Conservation (phyloP, 2,797 vertebrate species). For the Sebastes jordani region DNA sequence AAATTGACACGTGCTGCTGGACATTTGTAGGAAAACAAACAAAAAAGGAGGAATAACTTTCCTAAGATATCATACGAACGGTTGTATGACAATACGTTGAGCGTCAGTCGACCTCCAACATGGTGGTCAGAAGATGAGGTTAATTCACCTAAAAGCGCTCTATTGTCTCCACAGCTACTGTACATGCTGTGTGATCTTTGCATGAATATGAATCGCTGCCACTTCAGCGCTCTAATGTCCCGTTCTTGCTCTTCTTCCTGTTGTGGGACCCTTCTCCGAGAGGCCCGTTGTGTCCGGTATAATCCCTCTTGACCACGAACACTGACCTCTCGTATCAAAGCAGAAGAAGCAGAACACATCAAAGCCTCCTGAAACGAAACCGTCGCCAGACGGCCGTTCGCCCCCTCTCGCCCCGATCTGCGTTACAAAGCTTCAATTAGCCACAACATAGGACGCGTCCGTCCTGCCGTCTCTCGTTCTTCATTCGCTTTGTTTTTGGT, state of each 20-base stretch:
- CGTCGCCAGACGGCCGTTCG: slow-evolving; percentile 69
- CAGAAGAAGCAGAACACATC: slow-evolving; percentile 85
- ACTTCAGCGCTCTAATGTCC: slow-evolving; percentile 22
- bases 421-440: slow-evolving; percentile 90
- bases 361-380: slow-evolving; percentile 88
- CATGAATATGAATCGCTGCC: slow-evolving; percentile 63
- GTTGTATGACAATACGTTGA: neutral
- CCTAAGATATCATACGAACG: too few relatives aligned
- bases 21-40: accelerated
- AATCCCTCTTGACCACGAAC: slow-evolving; percentile 44
- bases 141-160: neutral
- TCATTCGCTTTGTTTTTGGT: slow-evolving; percentile 68
- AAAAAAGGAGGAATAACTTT: too few relatives aligned
- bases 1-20: too few relatives aligned
- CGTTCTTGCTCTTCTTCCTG: slow-evolving; percentile 12
- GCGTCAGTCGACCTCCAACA: neutral
- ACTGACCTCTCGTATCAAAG: slow-evolving; percentile 89
- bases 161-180: neutral
- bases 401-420: slow-evolving; percentile 78
- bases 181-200: slow-evolving; percentile 25
- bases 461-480: slow-evolving; percentile 33
- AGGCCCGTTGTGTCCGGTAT: slow-evolving; percentile 14
- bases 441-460: slow-evolving; percentile 37
- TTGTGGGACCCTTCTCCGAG: slow-evolving; percentile 6
- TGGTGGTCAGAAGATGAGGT: neutral